phyloP scores from a whole-genome alignment of 1,140 invertebrate species.

The Drosophila nebulosa region DNA sequence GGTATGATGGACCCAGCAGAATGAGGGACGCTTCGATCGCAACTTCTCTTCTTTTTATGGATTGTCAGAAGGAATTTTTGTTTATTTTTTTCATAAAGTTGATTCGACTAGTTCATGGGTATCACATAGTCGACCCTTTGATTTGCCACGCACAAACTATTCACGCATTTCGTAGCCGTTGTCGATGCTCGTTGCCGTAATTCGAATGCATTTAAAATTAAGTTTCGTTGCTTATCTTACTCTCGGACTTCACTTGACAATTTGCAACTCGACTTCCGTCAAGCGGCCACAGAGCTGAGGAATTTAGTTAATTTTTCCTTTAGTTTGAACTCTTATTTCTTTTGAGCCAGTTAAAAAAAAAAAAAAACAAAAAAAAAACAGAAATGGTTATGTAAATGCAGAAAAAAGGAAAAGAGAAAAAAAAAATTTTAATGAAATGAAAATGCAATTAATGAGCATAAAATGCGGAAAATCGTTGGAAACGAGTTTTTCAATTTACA shows the following conservation, averaged over 20 bases:
- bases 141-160: background rate
- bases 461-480: constrained; percentile 71
- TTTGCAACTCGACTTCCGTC: constrained; percentile 77
- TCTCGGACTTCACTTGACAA: constrained; percentile 52
- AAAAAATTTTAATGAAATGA: constrained; percentile 55
- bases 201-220: constrained; percentile 56
- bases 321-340: background rate
- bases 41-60: too few species aligned
- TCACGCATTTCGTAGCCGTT: constrained; percentile 34
- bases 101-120: background rate
- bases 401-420: constrained; percentile 7
- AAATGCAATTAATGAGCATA: constrained; percentile 77
- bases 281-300: constrained; percentile 40
- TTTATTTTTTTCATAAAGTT: too few species aligned
- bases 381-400: constrained; percentile 73
- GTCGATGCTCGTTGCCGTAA: constrained; percentile 22
- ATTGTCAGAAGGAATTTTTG: too few species aligned
- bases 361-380: constrained; percentile 24
- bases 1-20: background rate
- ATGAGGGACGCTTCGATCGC: too few species aligned
- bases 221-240: constrained; percentile 36
- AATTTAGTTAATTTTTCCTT: constrained; percentile 41
- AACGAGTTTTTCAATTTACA: constrained; percentile 63
- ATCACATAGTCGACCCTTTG: background rate
- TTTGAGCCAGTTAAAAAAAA: constrained; percentile 45